A percentile compares a stretch with the other conserved stretches of the same genome.
phyloP scores from a whole-genome alignment of 2,113 vertebrate genomes.

The Psittacara wagleri region DNA sequence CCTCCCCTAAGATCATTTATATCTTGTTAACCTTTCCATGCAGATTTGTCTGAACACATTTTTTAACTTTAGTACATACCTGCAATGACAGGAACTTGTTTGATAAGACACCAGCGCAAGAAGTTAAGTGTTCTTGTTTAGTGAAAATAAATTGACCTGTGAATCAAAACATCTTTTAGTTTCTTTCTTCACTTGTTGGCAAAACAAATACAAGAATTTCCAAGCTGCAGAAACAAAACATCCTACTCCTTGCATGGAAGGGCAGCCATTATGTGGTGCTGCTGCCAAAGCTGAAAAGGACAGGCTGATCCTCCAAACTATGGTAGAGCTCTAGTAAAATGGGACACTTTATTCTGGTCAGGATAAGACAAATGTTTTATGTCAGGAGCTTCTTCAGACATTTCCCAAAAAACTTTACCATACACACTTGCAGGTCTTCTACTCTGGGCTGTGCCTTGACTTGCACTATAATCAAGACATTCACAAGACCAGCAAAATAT shows the following conservation, averaged over 20 bases:
- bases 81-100: slow-evolving; percentile 30
- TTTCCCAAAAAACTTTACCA: slow-evolving; percentile 5
- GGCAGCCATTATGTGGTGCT: rapidly evolving
- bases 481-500: slow-evolving; percentile 6
- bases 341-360: background rate
- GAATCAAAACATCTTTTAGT: slow-evolving; percentile 17
- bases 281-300: background rate
- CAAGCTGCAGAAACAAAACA: background rate
- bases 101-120: slow-evolving; percentile 12
- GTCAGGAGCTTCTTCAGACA: background rate
- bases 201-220: slow-evolving; percentile 43
- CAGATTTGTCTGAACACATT: slow-evolving; percentile 63
- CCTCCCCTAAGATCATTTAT: slow-evolving; percentile 57
- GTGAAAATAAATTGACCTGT: slow-evolving; percentile 15
- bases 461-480: slow-evolving; percentile 36
- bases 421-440: background rate
- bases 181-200: slow-evolving; percentile 22
- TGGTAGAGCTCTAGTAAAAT: background rate
- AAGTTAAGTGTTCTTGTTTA: background rate
- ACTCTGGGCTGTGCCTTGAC: slow-evolving; percentile 8
- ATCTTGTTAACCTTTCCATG: slow-evolving; percentile 53
- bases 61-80: slow-evolving; percentile 51
- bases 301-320: background rate
- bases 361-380: background rate
- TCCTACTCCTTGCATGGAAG: background rate